Conservation (phyloP, 1,140 invertebrate genomes). For the Drosophila tani region DNA sequence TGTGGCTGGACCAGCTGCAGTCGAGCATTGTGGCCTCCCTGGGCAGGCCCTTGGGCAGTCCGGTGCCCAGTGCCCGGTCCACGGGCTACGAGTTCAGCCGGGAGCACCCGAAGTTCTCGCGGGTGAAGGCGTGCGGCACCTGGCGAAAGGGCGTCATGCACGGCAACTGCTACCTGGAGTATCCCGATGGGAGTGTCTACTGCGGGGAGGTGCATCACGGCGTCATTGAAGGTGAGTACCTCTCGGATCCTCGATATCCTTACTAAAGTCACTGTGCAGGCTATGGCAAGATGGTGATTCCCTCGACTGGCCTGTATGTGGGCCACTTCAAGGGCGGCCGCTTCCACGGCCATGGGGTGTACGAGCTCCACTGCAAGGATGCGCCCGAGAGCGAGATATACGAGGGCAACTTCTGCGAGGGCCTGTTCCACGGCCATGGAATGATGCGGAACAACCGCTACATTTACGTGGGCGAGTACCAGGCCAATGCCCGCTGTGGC, state of each 20-base stretch:
- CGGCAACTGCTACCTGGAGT: conserved; percentile 92
- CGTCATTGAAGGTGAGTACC: conserved; percentile 88
- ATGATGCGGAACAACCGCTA: conserved; percentile 92
- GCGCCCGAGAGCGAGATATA: conserved; percentile 90
- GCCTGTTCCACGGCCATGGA: conserved; percentile 93
- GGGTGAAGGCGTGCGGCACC: conserved; percentile 91
- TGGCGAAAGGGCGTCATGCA: conserved; percentile 94
- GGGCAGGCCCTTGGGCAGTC: conserved; percentile 86
- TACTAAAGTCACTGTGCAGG: conserved; percentile 37
- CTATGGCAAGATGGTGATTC: conserved; percentile 84
- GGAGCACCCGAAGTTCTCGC: conserved; percentile 90
- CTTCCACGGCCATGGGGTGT: conserved; percentile 91
- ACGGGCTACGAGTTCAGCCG: conserved; percentile 90
- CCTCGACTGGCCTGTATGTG: conserved; percentile 88
- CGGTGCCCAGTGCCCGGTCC: conserved; percentile 89
- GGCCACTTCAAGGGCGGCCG: conserved; percentile 94
- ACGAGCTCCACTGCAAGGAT: conserved; percentile 90
- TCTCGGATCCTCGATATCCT: background rate
- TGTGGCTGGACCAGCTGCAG: conserved; percentile 91
- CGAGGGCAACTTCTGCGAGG: conserved; percentile 94
- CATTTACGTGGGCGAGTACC: conserved; percentile 95
- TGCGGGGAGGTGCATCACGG: conserved; percentile 92
- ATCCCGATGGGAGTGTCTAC: conserved; percentile 92
- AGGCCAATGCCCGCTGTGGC: conserved; percentile 90
- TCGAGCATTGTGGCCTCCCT: conserved; percentile 87